phyloP scores from a whole-genome alignment of 1,140 invertebrate genomes.

The Halesus radiatus region DNA sequence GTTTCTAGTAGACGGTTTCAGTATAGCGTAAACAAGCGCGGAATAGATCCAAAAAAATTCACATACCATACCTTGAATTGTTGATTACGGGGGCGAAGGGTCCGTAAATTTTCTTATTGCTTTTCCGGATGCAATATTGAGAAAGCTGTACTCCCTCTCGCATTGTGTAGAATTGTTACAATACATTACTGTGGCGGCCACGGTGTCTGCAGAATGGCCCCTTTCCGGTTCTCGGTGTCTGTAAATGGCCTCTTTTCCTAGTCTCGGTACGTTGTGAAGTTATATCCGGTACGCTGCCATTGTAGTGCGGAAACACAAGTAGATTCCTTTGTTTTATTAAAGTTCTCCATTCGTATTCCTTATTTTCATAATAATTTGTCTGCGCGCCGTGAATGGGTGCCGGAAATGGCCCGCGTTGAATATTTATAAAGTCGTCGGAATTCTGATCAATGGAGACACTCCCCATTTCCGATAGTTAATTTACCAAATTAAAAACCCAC shows the following conservation, averaged over 20 bases:
- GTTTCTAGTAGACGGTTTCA: no score
- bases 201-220: no score
- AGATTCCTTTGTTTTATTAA: slow-evolving; percentile 45
- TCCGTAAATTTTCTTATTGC: no score
- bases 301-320: slow-evolving; percentile 2
- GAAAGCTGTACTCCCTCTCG: no score
- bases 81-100: no score
- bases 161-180: background rate
- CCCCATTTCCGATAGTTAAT: slow-evolving; percentile 7
- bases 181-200: no score
- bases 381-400: slow-evolving; percentile 14
- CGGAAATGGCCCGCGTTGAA: slow-evolving; percentile 27
- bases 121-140: no score
- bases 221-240: no score
- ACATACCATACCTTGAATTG: no score
- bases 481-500: background rate
- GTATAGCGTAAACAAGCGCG: no score
- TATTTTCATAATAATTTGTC: slow-evolving; percentile 47
- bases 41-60: no score
- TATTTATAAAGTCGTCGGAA: slow-evolving; percentile 34
- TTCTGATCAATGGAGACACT: background rate
- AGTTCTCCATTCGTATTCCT: slow-evolving; percentile 40
- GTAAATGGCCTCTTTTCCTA: background rate
- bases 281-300: background rate
- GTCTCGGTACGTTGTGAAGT: background rate